Percentiles rank a stretch among this genome's conserved stretches.
phyloP scores from a whole-genome alignment of 1,140 invertebrate genomes.

The Zaprionus ornatus region DNA sequence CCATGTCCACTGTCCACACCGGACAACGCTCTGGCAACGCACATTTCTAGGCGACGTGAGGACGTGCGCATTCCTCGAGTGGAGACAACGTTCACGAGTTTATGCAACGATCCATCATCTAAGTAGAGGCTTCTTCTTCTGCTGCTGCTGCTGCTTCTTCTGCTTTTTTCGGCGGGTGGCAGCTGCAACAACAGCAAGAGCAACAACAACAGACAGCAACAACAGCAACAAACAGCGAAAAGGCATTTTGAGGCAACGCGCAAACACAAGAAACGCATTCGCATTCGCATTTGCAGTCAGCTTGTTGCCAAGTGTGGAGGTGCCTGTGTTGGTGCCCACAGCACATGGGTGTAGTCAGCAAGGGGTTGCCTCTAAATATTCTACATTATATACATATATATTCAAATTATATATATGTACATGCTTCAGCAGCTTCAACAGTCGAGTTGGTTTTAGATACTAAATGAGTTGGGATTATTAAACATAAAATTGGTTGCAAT shows the following conservation, averaged over 20 bases:
- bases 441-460: too few species aligned
- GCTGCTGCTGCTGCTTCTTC: not conserved
- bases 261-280: slow-evolving; percentile 80
- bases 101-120: slow-evolving; percentile 75
- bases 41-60: slow-evolving; percentile 55
- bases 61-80: slow-evolving; percentile 37
- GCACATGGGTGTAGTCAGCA: not conserved
- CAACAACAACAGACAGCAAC: slow-evolving; percentile 30
- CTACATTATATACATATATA: too few species aligned
- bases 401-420: too few species aligned
- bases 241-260: slow-evolving; percentile 49
- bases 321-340: not conserved
- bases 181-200: slow-evolving; percentile 43
- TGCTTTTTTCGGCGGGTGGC: slow-evolving; percentile 41
- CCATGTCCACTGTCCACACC: not conserved
- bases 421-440: too few species aligned
- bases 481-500: too few species aligned
- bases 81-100: slow-evolving; percentile 47
- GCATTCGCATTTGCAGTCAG: slow-evolving; percentile 40
- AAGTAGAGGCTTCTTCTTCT: slow-evolving; percentile 7
- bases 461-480: too few species aligned
- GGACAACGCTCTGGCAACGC: slow-evolving; percentile 25
- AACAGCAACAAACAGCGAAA: slow-evolving; percentile 35
- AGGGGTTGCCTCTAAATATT: not conserved
- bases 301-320: slow-evolving; percentile 8